Evolutionary conservation across 2,888 invertebrate species (phyloP), one percentile per base, ranked within the genome.

Genomic region (Perdita meconis): DNA sequence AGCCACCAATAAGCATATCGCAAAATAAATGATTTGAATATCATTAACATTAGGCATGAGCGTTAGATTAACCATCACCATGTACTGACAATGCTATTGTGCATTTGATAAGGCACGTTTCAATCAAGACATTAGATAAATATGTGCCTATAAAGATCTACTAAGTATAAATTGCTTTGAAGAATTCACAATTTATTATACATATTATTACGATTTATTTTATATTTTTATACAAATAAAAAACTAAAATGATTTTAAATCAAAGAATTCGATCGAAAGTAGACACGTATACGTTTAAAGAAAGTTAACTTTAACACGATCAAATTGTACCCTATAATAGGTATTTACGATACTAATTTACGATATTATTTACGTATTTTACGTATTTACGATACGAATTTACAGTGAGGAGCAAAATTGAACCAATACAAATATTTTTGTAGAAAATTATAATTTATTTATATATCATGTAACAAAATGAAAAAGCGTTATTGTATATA

Each of bases 1-100:
- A 88, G 85, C 83, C 87, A 88, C 87, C 86, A 84, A 86, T 82
- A 89, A 88, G 77, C 87, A 87, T 83, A 88, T 77, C 74, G 83
- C 70, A 87, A 85, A 78, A 83, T 86, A 78, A 89, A 85, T 83
- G 40, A 83, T 67, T 78, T 71, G 42, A 72, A 72, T 73, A 34
- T 69, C 38, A 72, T 77, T 81, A 83, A 55, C 67, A 69, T 77
- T 50, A 60, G 55, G 38, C 47, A 77, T 51, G 44, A 70, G 69
- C 55, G 38, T 68, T 71, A 76, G 38, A 42, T 66, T 65, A 65
- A 82, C 82, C 82, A 80, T 69, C 76, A 85, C 78, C 80, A 75
- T 55, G 30, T 30, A 84, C 19, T 76, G 60, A 77, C 24, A 38
- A 81, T 65, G 56, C 65, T 55, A 65, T 68, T 19, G 68, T 50